These are phyloP conservation scores for Thymallus thymallus DNA, from an alignment of 2,113 vertebrate species.

Conservation along the genomic window DNA sequence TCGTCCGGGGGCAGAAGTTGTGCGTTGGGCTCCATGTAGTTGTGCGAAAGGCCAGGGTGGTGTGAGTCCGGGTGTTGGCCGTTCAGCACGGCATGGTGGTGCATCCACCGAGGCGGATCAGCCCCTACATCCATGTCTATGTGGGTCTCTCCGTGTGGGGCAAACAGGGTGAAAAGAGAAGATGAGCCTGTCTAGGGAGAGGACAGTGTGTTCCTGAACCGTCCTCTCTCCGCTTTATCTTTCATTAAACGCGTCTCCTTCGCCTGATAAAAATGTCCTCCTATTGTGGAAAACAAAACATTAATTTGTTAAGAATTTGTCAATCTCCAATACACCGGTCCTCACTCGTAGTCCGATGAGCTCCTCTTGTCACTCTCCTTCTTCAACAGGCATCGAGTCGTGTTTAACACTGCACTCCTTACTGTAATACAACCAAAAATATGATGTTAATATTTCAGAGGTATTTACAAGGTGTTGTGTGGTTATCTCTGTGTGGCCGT, in stretches of 20 bases:
- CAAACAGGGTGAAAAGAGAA: background rate
- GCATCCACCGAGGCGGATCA: constrained; percentile 94
- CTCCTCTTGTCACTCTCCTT: constrained; percentile 1
- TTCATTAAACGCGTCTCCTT: constrained; percentile 10
- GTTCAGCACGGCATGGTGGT: constrained; percentile 88
- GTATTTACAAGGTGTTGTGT: constrained; percentile 10
- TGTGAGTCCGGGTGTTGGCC: constrained; percentile 92
- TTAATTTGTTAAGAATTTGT: background rate
- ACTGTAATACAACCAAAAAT: constrained; percentile 54
- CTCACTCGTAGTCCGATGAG: background rate
- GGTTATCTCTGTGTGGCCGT: constrained; percentile 10
- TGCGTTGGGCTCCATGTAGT: constrained; percentile 89
- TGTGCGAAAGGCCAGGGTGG: constrained; percentile 87
- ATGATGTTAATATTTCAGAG: constrained; percentile 46
- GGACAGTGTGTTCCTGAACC: background rate
- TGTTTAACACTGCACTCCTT: constrained; percentile 42
- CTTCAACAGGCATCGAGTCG: constrained; percentile 32
- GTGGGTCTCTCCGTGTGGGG: constrained; percentile 28
- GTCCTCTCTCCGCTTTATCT: background rate
- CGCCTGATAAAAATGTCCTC: constrained; percentile 27
- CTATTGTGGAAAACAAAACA: constrained; percentile 5
- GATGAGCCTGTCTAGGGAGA: constrained; percentile 1
- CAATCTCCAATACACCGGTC: constrained; percentile 8
- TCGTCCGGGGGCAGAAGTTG: constrained; percentile 94
- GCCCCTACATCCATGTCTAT: constrained; percentile 86